Evolutionary conservation across 2,113 vertebrate genomes (phyloP), one percentile per base, ranked within the genome.

Genomic region (Herpailurus yagouaroundi): DNA sequence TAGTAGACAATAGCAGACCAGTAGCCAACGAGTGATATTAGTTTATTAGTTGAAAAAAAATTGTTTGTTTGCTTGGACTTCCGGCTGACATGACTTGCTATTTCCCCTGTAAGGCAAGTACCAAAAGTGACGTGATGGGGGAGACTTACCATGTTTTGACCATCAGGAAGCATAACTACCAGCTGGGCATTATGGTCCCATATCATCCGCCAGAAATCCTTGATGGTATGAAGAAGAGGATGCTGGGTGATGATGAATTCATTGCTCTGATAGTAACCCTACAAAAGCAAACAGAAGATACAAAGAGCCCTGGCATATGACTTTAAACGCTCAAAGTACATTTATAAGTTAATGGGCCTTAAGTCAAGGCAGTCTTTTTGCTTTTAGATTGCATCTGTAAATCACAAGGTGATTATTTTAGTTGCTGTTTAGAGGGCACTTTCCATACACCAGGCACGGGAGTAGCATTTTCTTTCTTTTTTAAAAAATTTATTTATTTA

Each of bases 201-300:
- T 92, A 99, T 99, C 99, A 99, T 99, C 97, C 98, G 99, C 99
- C 99, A 99, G 98, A 99, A 99, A 98, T 99, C 99, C 96, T 99
- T 99, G 87, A 99, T 99, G 69, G 99, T 99, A 77, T 98, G 99
- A 16, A 99, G 99, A 95, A 99, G 98, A 23, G 99, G 99, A 98
- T 99, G 99, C 95, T 99, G 99, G 91, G 99, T 99, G 97, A 99
- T 98, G 95, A 99, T 99, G 98, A 99, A 99, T 98, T 99, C 99
- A 79, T 97, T 99, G 97, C 98, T 99, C 94, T 99, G 99, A 96
- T 98, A 99, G 98, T 99, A 99, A 93, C 99, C 99, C 99, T 99
- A 98, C 0, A 87, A 98, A 98, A 73, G 33, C 92, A 97, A 96
- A 97, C 69, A 73, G 23, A 94, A 79, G 31, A 76, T 8, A 27